Evolutionary conservation across 53 echinoderm and acorn worm genomes (phyloP).

Genomic region (Hippasteria phrygiana): DNA sequence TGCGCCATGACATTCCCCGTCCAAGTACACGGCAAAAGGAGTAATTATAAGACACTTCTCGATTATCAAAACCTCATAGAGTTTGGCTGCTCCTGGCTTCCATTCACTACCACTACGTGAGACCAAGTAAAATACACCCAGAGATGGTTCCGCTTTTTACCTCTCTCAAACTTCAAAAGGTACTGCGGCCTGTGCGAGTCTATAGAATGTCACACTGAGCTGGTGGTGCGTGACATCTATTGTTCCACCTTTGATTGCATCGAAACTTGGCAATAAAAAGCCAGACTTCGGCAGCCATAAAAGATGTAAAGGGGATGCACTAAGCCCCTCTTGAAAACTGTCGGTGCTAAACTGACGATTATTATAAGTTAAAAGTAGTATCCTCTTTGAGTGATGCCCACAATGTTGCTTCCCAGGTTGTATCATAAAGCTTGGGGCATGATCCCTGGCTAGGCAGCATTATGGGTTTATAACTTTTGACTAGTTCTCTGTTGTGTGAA

Average conservation of each 20-base stretch:
- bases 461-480: too few species aligned
- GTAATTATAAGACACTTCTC: too few species aligned
- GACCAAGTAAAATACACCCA: background rate
- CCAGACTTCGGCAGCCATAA: slow-evolving; percentile 22
- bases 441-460: too few species aligned
- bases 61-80: too few species aligned
- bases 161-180: background rate
- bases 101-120: background rate
- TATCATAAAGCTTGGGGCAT: too few species aligned
- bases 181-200: background rate
- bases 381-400: too few species aligned
- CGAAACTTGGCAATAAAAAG: slow-evolving; percentile 29
- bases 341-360: too few species aligned
- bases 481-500: too few species aligned
- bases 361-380: too few species aligned
- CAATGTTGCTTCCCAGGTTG: too few species aligned
- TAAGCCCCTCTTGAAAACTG: background rate
- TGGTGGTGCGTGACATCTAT: slow-evolving; percentile 39
- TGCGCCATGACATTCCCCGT: too few species aligned
- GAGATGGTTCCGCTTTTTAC: background rate
- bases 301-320: background rate
- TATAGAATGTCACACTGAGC: background rate
- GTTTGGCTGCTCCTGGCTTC: background rate
- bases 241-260: slow-evolving; percentile 10
- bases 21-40: too few species aligned